Conservation (phyloP, 2,888 invertebrate genomes). For the Ochropleura plecta region DNA sequence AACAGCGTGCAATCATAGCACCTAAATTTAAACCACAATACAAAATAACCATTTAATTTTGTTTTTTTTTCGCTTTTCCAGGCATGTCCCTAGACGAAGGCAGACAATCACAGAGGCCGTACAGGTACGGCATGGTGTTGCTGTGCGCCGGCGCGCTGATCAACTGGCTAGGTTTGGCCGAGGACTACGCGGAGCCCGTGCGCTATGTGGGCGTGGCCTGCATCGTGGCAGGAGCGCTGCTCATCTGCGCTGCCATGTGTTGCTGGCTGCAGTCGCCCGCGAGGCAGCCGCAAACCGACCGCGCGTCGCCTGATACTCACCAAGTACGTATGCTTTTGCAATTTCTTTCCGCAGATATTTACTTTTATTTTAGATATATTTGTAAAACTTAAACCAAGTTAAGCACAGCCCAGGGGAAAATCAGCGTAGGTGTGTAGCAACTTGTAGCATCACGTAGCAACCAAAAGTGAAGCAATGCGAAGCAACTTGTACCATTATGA, state of each 20-base stretch:
- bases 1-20: not conserved
- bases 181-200: slow-evolving; percentile 93
- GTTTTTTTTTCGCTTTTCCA: slow-evolving; percentile 76
- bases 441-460: not conserved
- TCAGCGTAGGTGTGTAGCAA: not conserved
- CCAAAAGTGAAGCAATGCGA: not conserved
- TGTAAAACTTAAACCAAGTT: not conserved
- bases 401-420: not conserved
- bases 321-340: slow-evolving; percentile 76
- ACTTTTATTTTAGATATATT: no score
- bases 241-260: slow-evolving; percentile 94
- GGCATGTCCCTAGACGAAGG: slow-evolving; percentile 93
- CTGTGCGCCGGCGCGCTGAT: slow-evolving; percentile 93
- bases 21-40: not conserved
- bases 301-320: slow-evolving; percentile 86
- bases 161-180: slow-evolving; percentile 94
- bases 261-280: slow-evolving; percentile 92
- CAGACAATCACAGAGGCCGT: slow-evolving; percentile 93
- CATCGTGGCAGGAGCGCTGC: slow-evolving; percentile 93
- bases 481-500: not conserved
- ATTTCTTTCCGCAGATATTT: not conserved
- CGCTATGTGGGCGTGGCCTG: slow-evolving; percentile 94
- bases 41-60: slow-evolving; percentile 14
- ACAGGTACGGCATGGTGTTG: slow-evolving; percentile 93
- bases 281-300: slow-evolving; percentile 84